A percentile compares a stretch with the other conserved stretches of the same genome.
These are phyloP conservation scores for Dolichoris vasculosae DNA, from an alignment of 1,140 invertebrate species.

Conservation along the genomic window DNA sequence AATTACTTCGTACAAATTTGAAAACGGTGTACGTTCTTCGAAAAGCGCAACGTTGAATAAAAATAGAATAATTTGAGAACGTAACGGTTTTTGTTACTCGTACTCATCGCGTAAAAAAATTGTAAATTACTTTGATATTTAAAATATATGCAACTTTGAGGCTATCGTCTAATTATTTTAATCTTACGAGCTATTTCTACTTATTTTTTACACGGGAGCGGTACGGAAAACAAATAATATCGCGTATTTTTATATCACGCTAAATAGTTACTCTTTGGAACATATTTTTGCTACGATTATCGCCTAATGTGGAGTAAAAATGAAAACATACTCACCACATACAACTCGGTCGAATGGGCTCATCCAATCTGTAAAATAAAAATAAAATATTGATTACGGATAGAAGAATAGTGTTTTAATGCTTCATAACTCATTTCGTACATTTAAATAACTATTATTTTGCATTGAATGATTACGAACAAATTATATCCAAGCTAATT, in stretches of 20 bases:
- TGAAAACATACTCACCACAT: conserved; percentile 84
- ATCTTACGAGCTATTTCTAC: neutral
- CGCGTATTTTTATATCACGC: neutral
- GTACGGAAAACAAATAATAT: neutral
- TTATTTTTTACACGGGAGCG: neutral
- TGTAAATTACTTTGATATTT: neutral
- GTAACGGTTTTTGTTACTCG: neutral
- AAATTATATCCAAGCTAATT: conserved; percentile 30
- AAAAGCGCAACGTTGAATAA: neutral
- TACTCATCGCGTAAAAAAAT: neutral
- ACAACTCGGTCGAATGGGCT: conserved; percentile 92
- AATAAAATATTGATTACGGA: conserved; percentile 57
- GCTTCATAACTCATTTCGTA: neutral
- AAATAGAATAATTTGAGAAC: neutral
- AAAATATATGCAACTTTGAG: conserved; percentile 24
- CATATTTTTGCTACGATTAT: neutral
- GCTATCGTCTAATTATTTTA: neutral
- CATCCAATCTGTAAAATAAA: conserved; percentile 89
- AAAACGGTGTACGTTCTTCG: neutral
- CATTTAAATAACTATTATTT: neutral
- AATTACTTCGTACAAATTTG: neutral
- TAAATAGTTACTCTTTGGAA: neutral
- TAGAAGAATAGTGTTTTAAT: conserved; percentile 6
- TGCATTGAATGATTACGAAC: conserved; percentile 5
- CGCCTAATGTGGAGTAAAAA: conserved; percentile 12